phyloP scores from a whole-genome alignment of 2,888 invertebrate genomes.

The Andrena flavipes region DNA sequence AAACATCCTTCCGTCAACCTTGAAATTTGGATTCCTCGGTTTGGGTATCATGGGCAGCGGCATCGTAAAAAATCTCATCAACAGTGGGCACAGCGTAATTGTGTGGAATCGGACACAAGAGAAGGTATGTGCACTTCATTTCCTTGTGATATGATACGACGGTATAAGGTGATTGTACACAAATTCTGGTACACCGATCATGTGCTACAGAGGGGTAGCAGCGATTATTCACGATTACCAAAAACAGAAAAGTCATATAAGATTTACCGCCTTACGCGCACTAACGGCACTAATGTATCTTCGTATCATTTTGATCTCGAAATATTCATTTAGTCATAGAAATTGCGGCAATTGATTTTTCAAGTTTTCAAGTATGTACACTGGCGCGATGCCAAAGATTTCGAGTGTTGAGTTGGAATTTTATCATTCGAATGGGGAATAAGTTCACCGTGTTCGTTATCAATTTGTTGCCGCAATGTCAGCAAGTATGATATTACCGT shows the following conservation, averaged over 20 bases:
- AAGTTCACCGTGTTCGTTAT: constrained; percentile 18
- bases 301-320: not conserved
- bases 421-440: not conserved
- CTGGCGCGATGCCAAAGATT: not conserved
- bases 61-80: constrained; percentile 97
- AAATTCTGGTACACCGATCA: not conserved
- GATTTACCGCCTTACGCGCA: not conserved
- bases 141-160: constrained; percentile 23
- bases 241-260: not conserved
- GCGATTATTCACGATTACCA: not conserved
- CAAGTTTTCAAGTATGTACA: not conserved
- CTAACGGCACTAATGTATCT: not conserved
- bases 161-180: constrained; percentile 6
- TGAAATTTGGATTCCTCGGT: constrained; percentile 97
- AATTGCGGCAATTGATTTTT: too few species aligned
- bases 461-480: constrained; percentile 30
- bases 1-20: constrained; percentile 93
- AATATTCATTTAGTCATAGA: too few species aligned
- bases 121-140: constrained; percentile 89
- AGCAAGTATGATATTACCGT: constrained; percentile 26
- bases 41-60: constrained; percentile 98
- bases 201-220: not conserved
- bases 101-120: constrained; percentile 97
- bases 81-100: constrained; percentile 96
- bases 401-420: not conserved